Evolutionary conservation across 2,888 invertebrate species (phyloP).

Genomic region (Suillia variegata): DNA sequence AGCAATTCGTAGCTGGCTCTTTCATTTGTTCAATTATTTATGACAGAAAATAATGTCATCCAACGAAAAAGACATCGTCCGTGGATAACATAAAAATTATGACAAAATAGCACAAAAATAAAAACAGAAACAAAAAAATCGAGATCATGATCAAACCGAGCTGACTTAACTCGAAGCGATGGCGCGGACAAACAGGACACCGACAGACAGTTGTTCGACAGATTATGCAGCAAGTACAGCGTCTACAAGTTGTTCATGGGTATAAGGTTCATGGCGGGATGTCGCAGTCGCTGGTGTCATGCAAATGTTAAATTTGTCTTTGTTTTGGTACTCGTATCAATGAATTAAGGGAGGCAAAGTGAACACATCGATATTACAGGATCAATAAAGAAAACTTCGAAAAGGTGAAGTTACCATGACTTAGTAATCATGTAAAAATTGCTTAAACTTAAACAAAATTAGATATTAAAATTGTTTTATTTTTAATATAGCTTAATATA

Average conservation of each 20-base stretch:
- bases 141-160: background rate
- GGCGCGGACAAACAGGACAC: background rate
- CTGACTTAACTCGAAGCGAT: background rate
- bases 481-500: no score
- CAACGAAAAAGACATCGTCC: constrained; percentile 35
- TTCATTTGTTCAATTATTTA: constrained; percentile 28
- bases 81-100: constrained; percentile 37
- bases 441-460: no score
- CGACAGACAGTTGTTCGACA: background rate
- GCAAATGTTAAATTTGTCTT: background rate
- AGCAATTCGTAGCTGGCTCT: constrained; percentile 8
- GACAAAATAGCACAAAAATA: constrained; percentile 32
- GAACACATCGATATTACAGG: no score
- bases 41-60: constrained; percentile 33
- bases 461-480: no score
- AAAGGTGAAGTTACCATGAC: no score
- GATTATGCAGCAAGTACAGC: background rate
- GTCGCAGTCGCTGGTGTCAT: background rate
- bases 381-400: no score
- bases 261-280: background rate
- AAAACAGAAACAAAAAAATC: constrained; percentile 3
- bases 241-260: background rate
- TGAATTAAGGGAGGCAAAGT: no score
- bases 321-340: no score
- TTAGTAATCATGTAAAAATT: no score